Evolutionary conservation across 2,888 invertebrate genomes (phyloP), one percentile per base, ranked within the genome.

Genomic region (Euzetes globulus): DNA sequence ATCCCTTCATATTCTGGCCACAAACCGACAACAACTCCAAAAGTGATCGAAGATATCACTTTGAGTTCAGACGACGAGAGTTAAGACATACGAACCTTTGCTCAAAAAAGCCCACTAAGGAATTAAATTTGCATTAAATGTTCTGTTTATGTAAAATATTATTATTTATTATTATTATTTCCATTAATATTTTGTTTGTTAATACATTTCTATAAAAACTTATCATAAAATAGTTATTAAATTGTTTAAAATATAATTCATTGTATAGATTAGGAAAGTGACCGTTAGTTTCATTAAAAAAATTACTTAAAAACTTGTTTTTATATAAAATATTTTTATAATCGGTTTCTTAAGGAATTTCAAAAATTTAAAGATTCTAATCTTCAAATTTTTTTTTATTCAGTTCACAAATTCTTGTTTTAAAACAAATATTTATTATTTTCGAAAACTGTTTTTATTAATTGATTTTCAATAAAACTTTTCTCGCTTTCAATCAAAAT

Each of bases 31-130:
- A 27, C n/a, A 1, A 7, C 19, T 2, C 19, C 13, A 52, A 52
- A 60, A 4, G 9, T 27, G 1, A 13, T 11, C 27, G 63, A 63
- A n/a, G 27, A n/a, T 0, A 27, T 70, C 6, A 22, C 17, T 2
- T 47, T 70, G 47, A 70, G 70, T 45, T 70, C 70, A 1, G 70
- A 70, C 22, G 70, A 47, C 47, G 68, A 68, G 15, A 22, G 45
- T 37, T 68, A 63, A 55, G 25, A 7, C 25, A 55, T 47, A 4
- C 5, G 5, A 50, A 9, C 9, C 5, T 50, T 50, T 50, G 50
- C 50, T 19, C 2, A 50, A n/a, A 50, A 50, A 47, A 17, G 3
- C 50, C 19, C 50, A n/a, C 5, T 17, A 9, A 47, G 15, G n/a
- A 47, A 47, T 17, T 2, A 13, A 17, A 41, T 41, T 41, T 41